phyloP scores from a whole-genome alignment of 2,797 vertebrate species.

The Acridotheres tristis region DNA sequence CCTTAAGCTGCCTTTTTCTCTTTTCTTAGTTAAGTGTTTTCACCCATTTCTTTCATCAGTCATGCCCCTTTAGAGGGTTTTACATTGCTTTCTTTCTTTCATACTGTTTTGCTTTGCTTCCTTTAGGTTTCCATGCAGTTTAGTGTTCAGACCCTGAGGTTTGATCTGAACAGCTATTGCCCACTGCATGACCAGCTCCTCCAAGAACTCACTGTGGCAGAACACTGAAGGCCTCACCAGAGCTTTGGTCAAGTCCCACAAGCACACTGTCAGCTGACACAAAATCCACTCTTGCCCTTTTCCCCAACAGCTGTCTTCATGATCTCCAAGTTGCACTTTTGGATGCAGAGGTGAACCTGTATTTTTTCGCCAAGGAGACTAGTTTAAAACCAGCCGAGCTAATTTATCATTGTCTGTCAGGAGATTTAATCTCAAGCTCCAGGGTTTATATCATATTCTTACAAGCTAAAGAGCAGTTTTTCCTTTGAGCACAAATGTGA shows the following conservation, averaged over 20 bases:
- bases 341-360: neutral
- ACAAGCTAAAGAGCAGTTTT: neutral
- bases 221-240: neutral
- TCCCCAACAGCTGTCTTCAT: neutral
- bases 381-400: neutral
- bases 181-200: neutral
- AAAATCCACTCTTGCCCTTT: neutral
- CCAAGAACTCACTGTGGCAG: neutral
- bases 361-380: neutral
- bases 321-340: neutral
- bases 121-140: neutral
- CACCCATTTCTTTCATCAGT: neutral
- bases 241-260: neutral
- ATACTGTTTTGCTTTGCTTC: neutral
- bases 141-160: neutral
- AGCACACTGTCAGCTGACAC: neutral
- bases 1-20: neutral
- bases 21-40: neutral
- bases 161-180: neutral
- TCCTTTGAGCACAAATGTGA: neutral
- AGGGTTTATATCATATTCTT: neutral
- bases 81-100: neutral
- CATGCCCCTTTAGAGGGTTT: neutral
- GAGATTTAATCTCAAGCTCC: neutral
- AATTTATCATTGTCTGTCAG: slow-evolving; percentile 16